Evolutionary conservation across 64 coral and sea anemone species (phyloP).

Genomic region (Dendrophyllia cribrosa): DNA sequence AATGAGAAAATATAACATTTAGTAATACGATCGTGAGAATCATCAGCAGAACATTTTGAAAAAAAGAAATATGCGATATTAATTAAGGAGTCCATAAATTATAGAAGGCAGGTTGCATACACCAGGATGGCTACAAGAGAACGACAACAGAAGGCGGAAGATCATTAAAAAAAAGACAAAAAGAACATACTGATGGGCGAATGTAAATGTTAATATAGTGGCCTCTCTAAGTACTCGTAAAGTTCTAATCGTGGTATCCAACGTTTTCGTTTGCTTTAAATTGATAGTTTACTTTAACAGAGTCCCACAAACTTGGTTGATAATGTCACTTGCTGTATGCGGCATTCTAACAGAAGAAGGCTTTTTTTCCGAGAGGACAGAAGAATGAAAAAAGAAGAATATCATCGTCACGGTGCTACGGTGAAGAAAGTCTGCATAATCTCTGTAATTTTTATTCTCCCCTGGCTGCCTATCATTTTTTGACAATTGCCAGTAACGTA

Average conservation of each 20-base stretch:
- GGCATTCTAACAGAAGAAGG: slow-evolving; percentile 36
- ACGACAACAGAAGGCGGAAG: too few species aligned
- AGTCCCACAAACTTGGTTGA: background rate
- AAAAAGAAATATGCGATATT: too few species aligned
- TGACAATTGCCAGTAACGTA: background rate
- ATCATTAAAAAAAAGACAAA: too few species aligned
- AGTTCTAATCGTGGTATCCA: background rate
- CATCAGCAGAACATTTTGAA: too few species aligned
- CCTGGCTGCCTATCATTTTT: slow-evolving; percentile 30
- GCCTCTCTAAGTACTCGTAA: background rate
- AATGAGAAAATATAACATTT: too few species aligned
- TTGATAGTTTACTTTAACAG: background rate
- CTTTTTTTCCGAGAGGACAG: background rate
- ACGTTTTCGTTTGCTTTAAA: background rate
- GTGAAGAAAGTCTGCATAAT: slow-evolving; percentile 1
- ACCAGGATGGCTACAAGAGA: too few species aligned
- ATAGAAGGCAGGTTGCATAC: too few species aligned
- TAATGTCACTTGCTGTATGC: background rate
- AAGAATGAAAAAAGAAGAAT: background rate
- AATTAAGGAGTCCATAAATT: too few species aligned
- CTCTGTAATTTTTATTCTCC: background rate
- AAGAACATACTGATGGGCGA: too few species aligned
- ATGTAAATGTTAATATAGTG: too few species aligned
- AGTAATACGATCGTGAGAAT: too few species aligned
- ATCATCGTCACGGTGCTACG: background rate